Evolutionary conservation across 2,797 vertebrate species (phyloP).

Genomic region (Mormyrus proboscirostris): DNA sequence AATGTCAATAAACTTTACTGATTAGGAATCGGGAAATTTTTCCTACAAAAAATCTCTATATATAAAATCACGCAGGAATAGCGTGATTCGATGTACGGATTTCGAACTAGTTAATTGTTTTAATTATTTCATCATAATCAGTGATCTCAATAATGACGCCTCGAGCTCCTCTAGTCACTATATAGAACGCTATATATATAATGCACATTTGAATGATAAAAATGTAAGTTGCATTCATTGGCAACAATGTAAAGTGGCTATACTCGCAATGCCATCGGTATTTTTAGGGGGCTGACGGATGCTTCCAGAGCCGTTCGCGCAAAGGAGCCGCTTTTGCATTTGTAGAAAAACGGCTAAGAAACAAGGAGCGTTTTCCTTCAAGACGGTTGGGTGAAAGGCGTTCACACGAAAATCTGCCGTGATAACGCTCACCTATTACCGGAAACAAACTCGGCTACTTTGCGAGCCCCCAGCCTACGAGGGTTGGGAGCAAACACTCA

Average conservation of each 20-base stretch:
- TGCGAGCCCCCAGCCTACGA: not conserved
- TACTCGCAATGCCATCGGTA: not conserved
- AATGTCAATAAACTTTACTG: not conserved
- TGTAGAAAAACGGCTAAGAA: not conserved
- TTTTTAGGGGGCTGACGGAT: not conserved
- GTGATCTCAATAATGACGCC: not conserved
- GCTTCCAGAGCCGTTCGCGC: not conserved
- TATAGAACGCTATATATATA: not conserved
- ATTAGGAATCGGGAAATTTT: not conserved
- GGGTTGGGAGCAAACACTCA: not conserved
- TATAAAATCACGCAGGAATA: not conserved
- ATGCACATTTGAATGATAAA: not conserved
- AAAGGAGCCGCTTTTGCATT: not conserved
- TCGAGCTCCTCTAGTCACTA: not conserved
- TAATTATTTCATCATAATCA: not conserved
- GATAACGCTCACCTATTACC: not conserved
- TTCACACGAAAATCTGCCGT: not conserved
- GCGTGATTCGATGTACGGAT: not conserved
- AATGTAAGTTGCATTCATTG: not conserved
- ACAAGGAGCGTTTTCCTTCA: not conserved
- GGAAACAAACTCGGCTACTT: not conserved
- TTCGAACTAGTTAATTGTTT: not conserved
- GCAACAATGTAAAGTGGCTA: constrained; percentile 6
- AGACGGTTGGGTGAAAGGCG: not conserved
- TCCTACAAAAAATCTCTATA: not conserved